Conservation (phyloP, 1,140 invertebrate genomes). For the Apolygus lucorum region DNA sequence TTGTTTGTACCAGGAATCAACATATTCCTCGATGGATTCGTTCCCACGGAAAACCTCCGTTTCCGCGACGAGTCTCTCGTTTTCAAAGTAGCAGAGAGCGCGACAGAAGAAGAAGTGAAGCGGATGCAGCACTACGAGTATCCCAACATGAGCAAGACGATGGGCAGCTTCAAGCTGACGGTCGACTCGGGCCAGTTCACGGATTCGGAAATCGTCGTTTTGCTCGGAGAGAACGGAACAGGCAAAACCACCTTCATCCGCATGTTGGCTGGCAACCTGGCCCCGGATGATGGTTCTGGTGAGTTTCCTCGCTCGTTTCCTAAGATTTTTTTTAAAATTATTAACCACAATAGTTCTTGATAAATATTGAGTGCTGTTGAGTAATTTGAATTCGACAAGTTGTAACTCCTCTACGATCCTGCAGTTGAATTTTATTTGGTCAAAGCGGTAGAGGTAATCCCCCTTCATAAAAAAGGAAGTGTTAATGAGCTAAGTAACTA, state of each 20-base stretch:
- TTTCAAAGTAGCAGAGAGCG: slow-evolving; percentile 97
- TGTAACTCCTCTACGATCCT: no score
- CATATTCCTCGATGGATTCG: slow-evolving; percentile 98
- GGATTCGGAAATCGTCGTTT: slow-evolving; percentile 97
- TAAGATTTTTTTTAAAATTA: no score
- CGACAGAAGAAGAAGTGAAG: slow-evolving; percentile 94
- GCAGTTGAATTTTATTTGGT: no score
- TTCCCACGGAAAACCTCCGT: slow-evolving; percentile 97
- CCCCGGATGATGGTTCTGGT: slow-evolving; percentile 79
- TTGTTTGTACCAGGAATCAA: slow-evolving; percentile 69
- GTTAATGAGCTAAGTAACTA: no score
- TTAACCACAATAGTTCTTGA: no score
- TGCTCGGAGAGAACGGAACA: slow-evolving; percentile 98
- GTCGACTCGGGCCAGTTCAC: slow-evolving; percentile 84
- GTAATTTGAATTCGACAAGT: no score
- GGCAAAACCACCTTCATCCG: slow-evolving; percentile 99
- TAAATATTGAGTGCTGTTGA: no score
- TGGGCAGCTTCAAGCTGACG: slow-evolving; percentile 71
- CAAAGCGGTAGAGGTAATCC: no score
- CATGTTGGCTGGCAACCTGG: slow-evolving; percentile 92
- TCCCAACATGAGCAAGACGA: slow-evolving; percentile 74
- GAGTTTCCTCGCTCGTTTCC: slow-evolving; percentile 33
- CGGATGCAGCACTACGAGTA: slow-evolving; percentile 94
- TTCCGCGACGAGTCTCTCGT: slow-evolving; percentile 94
- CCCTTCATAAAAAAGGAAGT: no score